Percentiles rank a stretch among this genome's conserved stretches.
Evolutionary conservation across 2,888 invertebrate genomes (phyloP).

Genomic region (Agrochola lychnidis): DNA sequence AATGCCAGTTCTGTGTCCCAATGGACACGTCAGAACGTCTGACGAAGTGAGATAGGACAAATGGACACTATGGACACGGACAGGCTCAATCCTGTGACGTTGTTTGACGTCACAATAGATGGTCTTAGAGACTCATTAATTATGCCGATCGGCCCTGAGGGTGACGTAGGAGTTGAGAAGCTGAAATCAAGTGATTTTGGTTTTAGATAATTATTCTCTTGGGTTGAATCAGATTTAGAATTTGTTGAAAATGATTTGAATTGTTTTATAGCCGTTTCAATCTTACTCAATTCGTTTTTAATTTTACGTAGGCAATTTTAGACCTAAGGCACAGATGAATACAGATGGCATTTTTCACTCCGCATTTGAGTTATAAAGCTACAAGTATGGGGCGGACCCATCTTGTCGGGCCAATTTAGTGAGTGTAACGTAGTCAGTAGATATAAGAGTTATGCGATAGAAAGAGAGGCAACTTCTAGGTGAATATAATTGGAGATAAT

Average conservation of each 20-base stretch:
- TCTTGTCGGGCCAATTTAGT: too few species aligned
- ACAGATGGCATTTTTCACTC: too few species aligned
- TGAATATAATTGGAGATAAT: too few species aligned
- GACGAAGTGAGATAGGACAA: constrained; percentile 51
- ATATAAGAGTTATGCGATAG: too few species aligned
- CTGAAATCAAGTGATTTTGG: constrained; percentile 48
- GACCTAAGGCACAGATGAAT: too few species aligned
- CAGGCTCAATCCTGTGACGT: constrained; percentile 44
- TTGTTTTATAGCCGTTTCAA: constrained; percentile 5
- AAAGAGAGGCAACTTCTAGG: too few species aligned
- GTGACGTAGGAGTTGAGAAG: constrained; percentile 39
- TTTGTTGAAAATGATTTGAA: constrained; percentile 1
- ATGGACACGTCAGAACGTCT: constrained; percentile 43
- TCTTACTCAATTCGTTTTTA: not conserved
- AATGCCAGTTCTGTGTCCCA: constrained; percentile 44
- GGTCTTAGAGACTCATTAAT: constrained; percentile 59
- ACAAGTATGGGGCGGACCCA: too few species aligned
- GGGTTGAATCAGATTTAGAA: constrained; percentile 16
- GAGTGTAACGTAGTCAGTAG: too few species aligned
- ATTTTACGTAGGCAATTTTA: too few species aligned
- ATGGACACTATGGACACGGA: constrained; percentile 50
- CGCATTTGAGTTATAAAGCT: too few species aligned
- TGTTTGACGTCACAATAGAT: constrained; percentile 46
- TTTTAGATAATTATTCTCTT: constrained; percentile 31
- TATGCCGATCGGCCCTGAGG: constrained; percentile 57